These are phyloP conservation scores for Diarsia rubi DNA, from an alignment of 2,888 invertebrate genomes.

Conservation along the genomic window DNA sequence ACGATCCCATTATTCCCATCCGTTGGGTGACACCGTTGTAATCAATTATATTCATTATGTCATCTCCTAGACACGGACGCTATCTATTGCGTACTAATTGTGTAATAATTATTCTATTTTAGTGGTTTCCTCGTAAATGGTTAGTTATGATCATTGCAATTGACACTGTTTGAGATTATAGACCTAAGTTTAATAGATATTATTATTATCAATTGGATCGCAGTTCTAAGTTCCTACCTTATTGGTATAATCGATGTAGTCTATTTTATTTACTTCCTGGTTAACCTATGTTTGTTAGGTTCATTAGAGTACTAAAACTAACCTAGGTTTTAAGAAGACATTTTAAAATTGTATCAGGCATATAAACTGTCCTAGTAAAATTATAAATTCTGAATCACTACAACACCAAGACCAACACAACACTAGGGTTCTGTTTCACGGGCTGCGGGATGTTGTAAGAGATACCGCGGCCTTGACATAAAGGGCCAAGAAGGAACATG, in stretches of 20 bases:
- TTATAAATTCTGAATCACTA: neutral
- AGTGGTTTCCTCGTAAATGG: conserved; percentile 58
- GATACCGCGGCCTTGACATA: too few relatives aligned
- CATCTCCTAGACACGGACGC: conserved; percentile 67
- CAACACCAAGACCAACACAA: neutral
- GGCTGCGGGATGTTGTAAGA: too few relatives aligned
- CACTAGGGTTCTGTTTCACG: too few relatives aligned
- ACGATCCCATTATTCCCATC: conserved; percentile 79
- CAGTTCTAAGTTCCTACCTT: neutral
- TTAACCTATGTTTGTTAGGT: neutral
- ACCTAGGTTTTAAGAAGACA: neutral
- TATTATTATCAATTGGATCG: neutral
- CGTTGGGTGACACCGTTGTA: conserved; percentile 70
- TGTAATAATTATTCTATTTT: conserved; percentile 72
- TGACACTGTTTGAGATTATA: conserved; percentile 47
- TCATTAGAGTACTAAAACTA: neutral
- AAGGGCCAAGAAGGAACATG: too few relatives aligned
- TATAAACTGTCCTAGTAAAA: neutral
- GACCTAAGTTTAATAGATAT: neutral
- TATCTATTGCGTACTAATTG: conserved; percentile 76
- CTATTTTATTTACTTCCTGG: neutral
- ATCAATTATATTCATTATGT: conserved; percentile 78
- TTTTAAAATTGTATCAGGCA: neutral
- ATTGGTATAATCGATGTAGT: neutral
- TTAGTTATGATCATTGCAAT: conserved; percentile 45